These are phyloP conservation scores for Limnephilus marmoratus DNA, from an alignment of 2,888 invertebrate genomes.

Conservation along the genomic window DNA sequence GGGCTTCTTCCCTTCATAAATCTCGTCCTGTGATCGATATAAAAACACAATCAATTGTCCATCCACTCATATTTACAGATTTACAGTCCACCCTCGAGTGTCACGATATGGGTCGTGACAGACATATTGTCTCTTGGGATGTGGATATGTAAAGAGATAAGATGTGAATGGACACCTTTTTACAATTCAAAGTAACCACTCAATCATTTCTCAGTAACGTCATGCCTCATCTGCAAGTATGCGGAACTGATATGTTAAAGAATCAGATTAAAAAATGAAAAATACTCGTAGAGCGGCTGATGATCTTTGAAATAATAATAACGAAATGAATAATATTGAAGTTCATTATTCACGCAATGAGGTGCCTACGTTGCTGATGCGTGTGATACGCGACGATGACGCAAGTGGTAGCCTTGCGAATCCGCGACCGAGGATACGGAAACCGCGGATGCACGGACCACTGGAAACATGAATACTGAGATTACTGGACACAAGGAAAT, in stretches of 20 bases:
- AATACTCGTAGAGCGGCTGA: neutral
- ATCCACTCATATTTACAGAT: too few species aligned
- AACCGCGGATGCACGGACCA: neutral
- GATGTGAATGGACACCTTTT: neutral
- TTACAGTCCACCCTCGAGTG: too few species aligned
- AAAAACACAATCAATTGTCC: too few species aligned
- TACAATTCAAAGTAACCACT: neutral
- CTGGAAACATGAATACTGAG: neutral
- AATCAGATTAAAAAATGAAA: neutral
- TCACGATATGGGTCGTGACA: too few species aligned
- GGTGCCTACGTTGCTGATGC: neutral
- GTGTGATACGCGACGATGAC: neutral
- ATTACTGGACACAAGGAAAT: neutral
- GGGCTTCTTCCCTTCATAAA: too few species aligned
- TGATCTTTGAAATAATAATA: neutral
- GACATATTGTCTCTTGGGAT: neutral
- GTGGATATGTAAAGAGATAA: too few species aligned
- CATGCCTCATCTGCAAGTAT: neutral
- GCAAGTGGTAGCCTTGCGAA: neutral
- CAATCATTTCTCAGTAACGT: neutral
- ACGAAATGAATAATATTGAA: neutral
- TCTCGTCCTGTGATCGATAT: too few species aligned
- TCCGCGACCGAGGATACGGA: neutral
- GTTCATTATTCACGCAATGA: neutral
- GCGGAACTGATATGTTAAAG: neutral